These are phyloP conservation scores for Myodes glareolus DNA, from an alignment of 2,113 vertebrate genomes.

Conservation along the genomic window DNA sequence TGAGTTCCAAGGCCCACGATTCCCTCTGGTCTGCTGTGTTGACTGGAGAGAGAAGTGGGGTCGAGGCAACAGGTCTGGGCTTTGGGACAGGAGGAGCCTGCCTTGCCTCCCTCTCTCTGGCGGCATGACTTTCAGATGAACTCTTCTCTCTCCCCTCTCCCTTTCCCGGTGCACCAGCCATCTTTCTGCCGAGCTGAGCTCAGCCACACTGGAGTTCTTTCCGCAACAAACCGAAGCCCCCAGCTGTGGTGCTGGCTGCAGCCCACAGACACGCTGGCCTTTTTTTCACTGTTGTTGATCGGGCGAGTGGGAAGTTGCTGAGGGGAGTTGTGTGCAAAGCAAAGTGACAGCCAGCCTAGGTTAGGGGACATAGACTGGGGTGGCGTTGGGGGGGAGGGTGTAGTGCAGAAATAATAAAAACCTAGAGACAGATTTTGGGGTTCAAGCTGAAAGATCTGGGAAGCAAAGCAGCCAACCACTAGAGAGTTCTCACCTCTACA, in stretches of 20 bases:
- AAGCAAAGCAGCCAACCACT: no score
- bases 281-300: fast-evolving
- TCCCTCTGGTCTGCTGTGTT: not conserved
- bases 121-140: not conserved
- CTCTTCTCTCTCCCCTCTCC: not conserved
- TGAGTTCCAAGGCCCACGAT: not conserved
- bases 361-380: fast-evolving
- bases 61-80: not conserved
- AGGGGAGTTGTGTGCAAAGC: not conserved
- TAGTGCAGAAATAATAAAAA: no score
- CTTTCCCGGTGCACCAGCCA: not conserved
- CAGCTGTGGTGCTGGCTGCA: not conserved
- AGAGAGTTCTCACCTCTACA: no score
- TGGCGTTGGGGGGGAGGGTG: not conserved
- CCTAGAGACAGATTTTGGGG: no score
- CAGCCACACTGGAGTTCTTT: constrained; percentile 41
- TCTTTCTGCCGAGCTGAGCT: constrained; percentile 44
- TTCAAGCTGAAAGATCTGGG: no score
- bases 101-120: not conserved
- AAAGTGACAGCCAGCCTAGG: no score
- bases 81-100: not conserved
- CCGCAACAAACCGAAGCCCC: constrained; percentile 13
- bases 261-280: not conserved
- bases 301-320: fast-evolving
- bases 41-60: not conserved